These are phyloP conservation scores for Saccostrea echinata DNA, from an alignment of 1,140 invertebrate genomes.

Conservation along the genomic window DNA sequence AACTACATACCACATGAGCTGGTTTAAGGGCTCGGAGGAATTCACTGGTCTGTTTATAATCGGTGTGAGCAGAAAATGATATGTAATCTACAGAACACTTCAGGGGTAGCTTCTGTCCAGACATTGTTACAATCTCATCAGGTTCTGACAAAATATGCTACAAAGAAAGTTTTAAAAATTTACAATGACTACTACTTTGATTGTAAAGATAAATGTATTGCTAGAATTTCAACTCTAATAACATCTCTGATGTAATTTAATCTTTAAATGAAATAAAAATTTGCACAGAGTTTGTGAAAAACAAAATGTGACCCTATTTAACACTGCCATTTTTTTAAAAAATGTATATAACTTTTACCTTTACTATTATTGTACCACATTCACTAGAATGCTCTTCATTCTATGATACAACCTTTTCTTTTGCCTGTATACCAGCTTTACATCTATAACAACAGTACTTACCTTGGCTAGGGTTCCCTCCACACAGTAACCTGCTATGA, in stretches of 20 bases:
- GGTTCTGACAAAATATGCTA: conserved; percentile 96
- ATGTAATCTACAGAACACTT: conserved; percentile 98
- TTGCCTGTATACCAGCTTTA: no score
- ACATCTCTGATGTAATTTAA: not conserved
- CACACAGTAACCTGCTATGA: conserved; percentile 99
- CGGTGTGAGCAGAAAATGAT: conserved; percentile 99
- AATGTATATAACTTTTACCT: no score
- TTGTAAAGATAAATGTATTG: not conserved
- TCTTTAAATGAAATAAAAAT: not conserved
- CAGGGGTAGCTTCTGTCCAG: conserved; percentile 95
- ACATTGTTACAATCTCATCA: conserved; percentile 97
- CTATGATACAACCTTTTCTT: conserved; percentile 93
- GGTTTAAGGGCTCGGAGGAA: conserved; percentile 97
- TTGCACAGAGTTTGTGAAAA: not conserved
- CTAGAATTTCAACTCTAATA: no score
- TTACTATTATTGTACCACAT: conserved; percentile 80
- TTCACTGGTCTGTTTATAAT: conserved; percentile 99
- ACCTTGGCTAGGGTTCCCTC: conserved; percentile 98
- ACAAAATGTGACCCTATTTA: no score
- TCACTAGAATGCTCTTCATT: conserved; percentile 98
- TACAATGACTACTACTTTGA: not conserved
- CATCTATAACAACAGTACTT: conserved; percentile 6
- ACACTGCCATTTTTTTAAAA: no score
- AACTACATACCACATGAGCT: conserved; percentile 90
- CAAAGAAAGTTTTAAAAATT: conserved; percentile 29